A percentile compares a stretch with the other conserved stretches of the same genome.
Evolutionary conservation across 2,888 invertebrate species (phyloP).

Genomic region (Napeogenes sylphis): DNA sequence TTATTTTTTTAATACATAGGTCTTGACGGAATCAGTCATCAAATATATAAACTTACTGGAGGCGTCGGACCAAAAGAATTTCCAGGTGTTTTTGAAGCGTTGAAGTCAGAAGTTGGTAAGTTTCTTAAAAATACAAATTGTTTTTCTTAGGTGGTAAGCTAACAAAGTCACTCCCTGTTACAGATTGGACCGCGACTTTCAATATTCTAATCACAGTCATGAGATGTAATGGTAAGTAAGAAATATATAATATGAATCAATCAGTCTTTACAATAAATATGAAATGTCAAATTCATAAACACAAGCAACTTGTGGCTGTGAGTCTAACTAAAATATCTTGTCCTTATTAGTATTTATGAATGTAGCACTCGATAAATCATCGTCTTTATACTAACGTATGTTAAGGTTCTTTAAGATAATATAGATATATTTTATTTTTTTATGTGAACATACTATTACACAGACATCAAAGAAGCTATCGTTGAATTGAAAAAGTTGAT

Average conservation of each 20-base stretch:
- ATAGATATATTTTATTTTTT: background rate
- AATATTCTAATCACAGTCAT: slow-evolving; percentile 41
- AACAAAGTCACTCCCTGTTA: slow-evolving; percentile 27
- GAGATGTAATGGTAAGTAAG: slow-evolving; percentile 44
- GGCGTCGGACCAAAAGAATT: slow-evolving; percentile 46
- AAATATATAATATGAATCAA: background rate
- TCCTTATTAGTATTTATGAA: no score
- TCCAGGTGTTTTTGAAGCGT: slow-evolving; percentile 36
- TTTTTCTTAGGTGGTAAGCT: no score
- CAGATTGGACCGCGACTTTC: slow-evolving; percentile 50
- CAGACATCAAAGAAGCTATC: slow-evolving; percentile 50
- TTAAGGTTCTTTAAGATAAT: no score
- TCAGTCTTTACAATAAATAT: background rate
- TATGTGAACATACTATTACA: background rate
- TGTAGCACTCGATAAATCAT: background rate
- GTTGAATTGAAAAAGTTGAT: slow-evolving; percentile 21
- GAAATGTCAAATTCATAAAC: no score
- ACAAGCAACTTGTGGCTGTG: no score
- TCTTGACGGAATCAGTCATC: slow-evolving; percentile 24
- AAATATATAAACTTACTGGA: slow-evolving; percentile 49
- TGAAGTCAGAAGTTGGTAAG: slow-evolving; percentile 51
- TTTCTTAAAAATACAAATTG: no score
- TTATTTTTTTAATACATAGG: slow-evolving; percentile 9
- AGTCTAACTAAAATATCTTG: no score
- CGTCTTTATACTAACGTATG: background rate